Base-by-base conservation (phyloP, 2,888 invertebrate genomes). In the Dicroscelio sp. region DNA sequence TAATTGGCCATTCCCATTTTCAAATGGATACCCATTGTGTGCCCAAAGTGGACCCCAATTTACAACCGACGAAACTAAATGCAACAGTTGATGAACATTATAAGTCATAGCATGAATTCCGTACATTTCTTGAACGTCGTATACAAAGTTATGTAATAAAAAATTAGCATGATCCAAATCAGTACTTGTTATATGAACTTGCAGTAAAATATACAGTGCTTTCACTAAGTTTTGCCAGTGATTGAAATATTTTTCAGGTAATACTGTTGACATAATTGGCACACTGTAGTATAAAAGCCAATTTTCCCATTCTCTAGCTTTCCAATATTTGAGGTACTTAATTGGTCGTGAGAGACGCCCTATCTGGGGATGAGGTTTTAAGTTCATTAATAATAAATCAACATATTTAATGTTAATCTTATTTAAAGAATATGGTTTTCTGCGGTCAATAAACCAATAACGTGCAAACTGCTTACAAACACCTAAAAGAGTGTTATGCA, bases 11-110 rank as follows among this genome's bases (percentile, higher is more conserved):
- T 92, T 93, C 6, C 80, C 85, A 90, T 90, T 75, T 76, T 93
- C 93, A 67, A 89, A 94, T 4, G 55, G 43, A 48, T 86, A 93
- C 6, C 90, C 87, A 82, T 79, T 91, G 43, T 93, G 92, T 3
- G 79, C 82, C 89, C 89, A 91, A 8, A 93, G 38, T n/a, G 93
- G 92, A 30, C 92, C 93, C 92, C 92, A 94, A 71, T 93, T 87
- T 12, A 60, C 60, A 35, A 94, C 93, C 55, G 91, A 92, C 58
- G 75, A 31, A 10, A 76, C 23, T 27, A 93, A 79, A 87, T 94
- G 94, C n/a, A 84, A 48, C 12, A 93, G 73, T 33, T 92, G 80
- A 58, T 94, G 92, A 1, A 93, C 67, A 80, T 92, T 93, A 52
- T 82, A 93, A 2, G 90, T 86, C 83, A 92, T 79, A n/a, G 82